Percentiles rank a stretch among this genome's conserved stretches.
These are phyloP conservation scores for Drosophila acutilabella DNA, from an alignment of 2,888 invertebrate species.

Conservation along the genomic window DNA sequence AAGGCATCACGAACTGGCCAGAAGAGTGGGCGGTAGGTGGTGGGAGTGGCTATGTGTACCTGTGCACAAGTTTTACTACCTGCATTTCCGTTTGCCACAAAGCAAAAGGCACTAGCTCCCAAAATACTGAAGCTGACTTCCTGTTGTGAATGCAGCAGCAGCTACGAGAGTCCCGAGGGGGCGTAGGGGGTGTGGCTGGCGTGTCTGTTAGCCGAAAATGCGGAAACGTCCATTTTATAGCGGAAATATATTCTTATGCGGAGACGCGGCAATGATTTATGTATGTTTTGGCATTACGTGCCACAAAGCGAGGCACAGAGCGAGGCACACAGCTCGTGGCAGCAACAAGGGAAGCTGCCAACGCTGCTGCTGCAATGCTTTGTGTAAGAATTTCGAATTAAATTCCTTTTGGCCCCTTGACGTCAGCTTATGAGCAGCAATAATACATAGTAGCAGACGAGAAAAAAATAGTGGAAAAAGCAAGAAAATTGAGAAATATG, in stretches of 20 bases:
- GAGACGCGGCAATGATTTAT: conserved; percentile 80
- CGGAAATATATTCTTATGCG: conserved; percentile 82
- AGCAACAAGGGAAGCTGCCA: conserved; percentile 8
- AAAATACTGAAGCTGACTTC: conserved; percentile 65
- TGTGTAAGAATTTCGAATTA: conserved; percentile 61
- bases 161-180: neutral
- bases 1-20: conserved; percentile 54
- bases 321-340: conserved; percentile 12
- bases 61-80: conserved; percentile 56
- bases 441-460: conserved; percentile 20
- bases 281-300: conserved; percentile 77
- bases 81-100: conserved; percentile 70
- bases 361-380: conserved; percentile 19
- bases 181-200: neutral
- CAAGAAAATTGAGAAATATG: neutral
- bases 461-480: conserved; percentile 12
- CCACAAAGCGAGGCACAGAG: conserved; percentile 25
- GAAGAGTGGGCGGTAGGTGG: neutral
- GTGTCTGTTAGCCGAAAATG: conserved; percentile 57
- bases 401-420: conserved; percentile 54
- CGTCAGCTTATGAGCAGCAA: conserved; percentile 51
- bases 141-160: conserved; percentile 60
- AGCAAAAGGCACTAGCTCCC: conserved; percentile 48
- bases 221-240: conserved; percentile 82
- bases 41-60: conserved; percentile 6